These are phyloP conservation scores for Neodiprion fabricii DNA, from an alignment of 1,140 invertebrate genomes.

Conservation along the genomic window DNA sequence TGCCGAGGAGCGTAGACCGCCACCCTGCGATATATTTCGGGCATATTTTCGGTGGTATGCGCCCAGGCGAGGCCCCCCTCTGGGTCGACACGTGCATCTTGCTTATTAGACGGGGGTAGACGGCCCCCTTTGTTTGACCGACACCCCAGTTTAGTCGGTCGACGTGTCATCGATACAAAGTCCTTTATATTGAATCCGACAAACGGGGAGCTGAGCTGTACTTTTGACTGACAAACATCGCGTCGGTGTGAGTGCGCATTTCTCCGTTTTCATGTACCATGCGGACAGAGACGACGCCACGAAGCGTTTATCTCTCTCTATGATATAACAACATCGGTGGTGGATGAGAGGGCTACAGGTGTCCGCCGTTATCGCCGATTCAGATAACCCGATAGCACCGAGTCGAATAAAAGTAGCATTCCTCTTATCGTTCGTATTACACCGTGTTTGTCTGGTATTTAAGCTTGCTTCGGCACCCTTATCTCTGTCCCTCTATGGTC, in stretches of 20 bases:
- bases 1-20: not conserved
- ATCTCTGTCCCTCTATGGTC: not conserved
- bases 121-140: constrained; percentile 10
- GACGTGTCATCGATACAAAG: constrained; percentile 13
- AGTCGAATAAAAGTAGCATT: not conserved
- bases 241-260: too few species aligned
- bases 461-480: not conserved
- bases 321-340: not conserved
- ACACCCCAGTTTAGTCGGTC: constrained; percentile 11
- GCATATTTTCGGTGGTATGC: constrained; percentile 7
- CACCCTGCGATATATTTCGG: not conserved
- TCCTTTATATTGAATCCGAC: constrained; percentile 2
- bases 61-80: not conserved
- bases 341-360: constrained; percentile 12
- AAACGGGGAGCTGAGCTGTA: not conserved
- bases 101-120: constrained; percentile 10
- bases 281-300: not conserved
- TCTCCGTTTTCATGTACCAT: too few species aligned
- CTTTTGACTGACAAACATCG: not conserved
- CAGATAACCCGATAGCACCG: not conserved
- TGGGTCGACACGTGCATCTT: constrained; percentile 8
- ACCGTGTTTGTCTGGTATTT: not conserved
- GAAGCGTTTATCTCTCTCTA: too few species aligned
- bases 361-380: not conserved
- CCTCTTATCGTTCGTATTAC: not conserved